Evolutionary conservation across 2,888 invertebrate genomes (phyloP), one percentile per base, ranked within the genome.

Genomic region (Drosophila setosimentum): DNA sequence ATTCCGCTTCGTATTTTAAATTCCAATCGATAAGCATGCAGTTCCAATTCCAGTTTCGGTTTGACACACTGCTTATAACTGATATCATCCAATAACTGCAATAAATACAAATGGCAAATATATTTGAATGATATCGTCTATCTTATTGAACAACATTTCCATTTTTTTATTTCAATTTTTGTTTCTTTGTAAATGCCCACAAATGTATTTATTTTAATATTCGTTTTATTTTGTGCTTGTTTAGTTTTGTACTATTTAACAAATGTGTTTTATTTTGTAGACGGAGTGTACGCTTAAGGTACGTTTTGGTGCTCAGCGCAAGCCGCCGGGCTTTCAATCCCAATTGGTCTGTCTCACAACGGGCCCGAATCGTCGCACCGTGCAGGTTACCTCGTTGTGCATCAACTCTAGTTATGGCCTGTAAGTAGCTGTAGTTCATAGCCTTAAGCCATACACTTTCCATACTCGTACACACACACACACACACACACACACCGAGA

Each of bases 381-480:
- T 92, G 48, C 96, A 96, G 93, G 96, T 99, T 92, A 96, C 98
- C 85, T 96, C 98, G 81, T 95, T 99, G 92, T 96, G 97, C 90
- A 95, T 99, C 93, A 99, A 99, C 94, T 98, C 99, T 89, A 97
- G 97, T 68, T 99, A 98, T 94, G 99, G 99, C 94, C 95, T 99
- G 99, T 99, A 94, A 96, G 98, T 92, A 88, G 62, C 54, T 55
- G 29, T 72, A 69, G 74, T 59, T 30, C 32, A 45, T 33, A 27
- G n/a, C 51, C 48, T 11, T n/a, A 55, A 45, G 30, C 24, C 48
- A 57, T 21, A 24, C n/a, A 42, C 30, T 18, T 33, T 13, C 59
- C 40, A 40, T 62, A 58, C 35, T 32, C n/a, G 59, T 27, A 53
- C 45, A 27, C 13, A 35, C 54, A 53, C 48, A 51, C 37, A 35